Conservation (phyloP, 2,797 vertebrate species). For the Etheostoma nigrum region DNA sequence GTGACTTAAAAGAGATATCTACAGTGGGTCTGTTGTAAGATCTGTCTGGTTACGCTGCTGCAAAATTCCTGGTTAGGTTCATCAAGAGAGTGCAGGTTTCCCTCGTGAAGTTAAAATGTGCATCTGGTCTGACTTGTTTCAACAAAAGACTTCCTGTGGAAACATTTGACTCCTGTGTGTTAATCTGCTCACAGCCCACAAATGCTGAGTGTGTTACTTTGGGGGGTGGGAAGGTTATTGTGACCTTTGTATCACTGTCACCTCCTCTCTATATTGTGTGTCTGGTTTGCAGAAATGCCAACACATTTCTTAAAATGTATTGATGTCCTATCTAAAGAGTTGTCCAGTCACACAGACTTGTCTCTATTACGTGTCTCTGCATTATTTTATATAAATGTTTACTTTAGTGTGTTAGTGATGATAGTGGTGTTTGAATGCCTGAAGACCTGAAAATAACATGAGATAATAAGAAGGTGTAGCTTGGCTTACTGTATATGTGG, state of each 20-base stretch:
- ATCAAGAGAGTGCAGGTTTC: constrained; percentile 30
- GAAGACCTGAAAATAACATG: neutral
- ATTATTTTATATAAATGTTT: neutral
- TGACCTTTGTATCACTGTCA: constrained; percentile 50
- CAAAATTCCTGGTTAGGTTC: constrained; percentile 45
- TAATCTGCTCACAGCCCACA: constrained; percentile 44
- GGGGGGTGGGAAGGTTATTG: constrained; percentile 13
- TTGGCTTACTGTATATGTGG: neutral
- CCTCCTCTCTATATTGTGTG: neutral
- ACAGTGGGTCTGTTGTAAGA: neutral
- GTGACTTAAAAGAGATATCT: neutral
- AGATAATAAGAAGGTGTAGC: neutral
- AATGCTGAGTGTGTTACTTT: constrained; percentile 14
- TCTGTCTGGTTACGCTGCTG: constrained; percentile 20
- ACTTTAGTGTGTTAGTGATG: neutral
- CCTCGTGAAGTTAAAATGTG: constrained; percentile 30
- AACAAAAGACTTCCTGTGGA: constrained; percentile 67
- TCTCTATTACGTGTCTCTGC: neutral
- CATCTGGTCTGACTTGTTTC: constrained; percentile 17
- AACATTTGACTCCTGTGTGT: constrained; percentile 50
- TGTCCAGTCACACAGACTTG: neutral
- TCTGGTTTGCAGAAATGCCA: constrained; percentile 1
- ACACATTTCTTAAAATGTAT: neutral
- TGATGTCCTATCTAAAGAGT: neutral
- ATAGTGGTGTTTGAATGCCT: neutral